phyloP scores from a whole-genome alignment of 1,140 invertebrate species.

The Neodiprion lecontei region DNA sequence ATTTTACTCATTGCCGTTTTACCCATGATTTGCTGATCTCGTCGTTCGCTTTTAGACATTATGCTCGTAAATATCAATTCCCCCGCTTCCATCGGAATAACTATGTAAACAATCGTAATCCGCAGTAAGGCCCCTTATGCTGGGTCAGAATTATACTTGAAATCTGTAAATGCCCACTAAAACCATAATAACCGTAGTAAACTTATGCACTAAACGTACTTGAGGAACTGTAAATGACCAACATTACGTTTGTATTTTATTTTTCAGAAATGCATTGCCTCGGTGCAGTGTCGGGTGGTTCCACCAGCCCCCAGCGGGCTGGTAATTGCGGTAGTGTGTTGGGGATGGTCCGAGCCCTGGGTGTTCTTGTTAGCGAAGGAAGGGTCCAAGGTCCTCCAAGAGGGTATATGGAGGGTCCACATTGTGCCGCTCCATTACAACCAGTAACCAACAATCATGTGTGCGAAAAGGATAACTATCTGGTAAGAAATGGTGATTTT shows the following conservation, averaged over 20 bases:
- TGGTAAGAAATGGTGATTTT: conserved; percentile 57
- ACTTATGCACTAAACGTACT: background rate
- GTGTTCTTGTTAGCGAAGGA: conserved; percentile 73
- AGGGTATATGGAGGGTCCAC: conserved; percentile 77
- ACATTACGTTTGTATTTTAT: background rate
- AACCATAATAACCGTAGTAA: background rate
- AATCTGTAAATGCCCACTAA: background rate
- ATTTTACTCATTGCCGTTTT: too few species aligned
- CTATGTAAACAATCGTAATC: too few species aligned
- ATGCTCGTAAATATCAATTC: too few species aligned
- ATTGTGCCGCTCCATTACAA: conserved; percentile 66
- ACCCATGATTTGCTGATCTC: too few species aligned
- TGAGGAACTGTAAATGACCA: background rate
- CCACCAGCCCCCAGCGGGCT: conserved; percentile 48
- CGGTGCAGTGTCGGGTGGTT: conserved; percentile 51
- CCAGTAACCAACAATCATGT: conserved; percentile 57
- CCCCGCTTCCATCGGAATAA: too few species aligned
- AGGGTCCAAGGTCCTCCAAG: conserved; percentile 70
- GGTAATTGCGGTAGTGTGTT: conserved; percentile 62
- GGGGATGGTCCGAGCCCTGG: conserved; percentile 72
- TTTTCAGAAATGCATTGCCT: conserved; percentile 59
- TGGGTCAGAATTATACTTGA: too few species aligned
- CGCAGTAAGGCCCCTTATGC: too few species aligned
- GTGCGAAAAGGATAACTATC: conserved; percentile 63
- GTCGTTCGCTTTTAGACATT: too few species aligned